These are phyloP conservation scores for Alethe castanea DNA, from an alignment of 2,113 vertebrate genomes.

Conservation along the genomic window DNA sequence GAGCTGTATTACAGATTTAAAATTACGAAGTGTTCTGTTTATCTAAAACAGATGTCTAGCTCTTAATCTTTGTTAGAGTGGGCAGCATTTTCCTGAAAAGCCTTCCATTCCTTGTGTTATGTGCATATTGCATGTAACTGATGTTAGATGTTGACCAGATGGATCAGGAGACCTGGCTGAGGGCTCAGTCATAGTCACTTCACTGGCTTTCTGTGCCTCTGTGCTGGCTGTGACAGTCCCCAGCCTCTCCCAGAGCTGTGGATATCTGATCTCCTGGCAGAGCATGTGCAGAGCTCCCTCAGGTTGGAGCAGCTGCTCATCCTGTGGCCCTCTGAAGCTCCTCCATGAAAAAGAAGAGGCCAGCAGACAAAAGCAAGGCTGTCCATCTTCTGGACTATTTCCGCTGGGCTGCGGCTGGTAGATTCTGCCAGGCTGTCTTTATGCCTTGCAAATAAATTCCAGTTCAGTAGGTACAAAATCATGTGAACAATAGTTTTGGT, in stretches of 20 bases:
- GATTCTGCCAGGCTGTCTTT: not conserved
- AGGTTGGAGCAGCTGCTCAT: not conserved
- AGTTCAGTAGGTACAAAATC: not conserved
- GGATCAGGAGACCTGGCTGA: not conserved
- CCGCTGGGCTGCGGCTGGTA: not conserved
- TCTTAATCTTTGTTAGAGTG: not conserved
- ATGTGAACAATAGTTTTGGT: not conserved
- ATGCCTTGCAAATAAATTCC: not conserved
- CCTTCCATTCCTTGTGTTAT: not conserved
- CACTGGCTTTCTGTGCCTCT: not conserved
- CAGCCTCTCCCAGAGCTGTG: not conserved
- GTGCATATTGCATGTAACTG: fast-evolving
- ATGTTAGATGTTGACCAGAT: not conserved
- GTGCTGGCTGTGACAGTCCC: not conserved
- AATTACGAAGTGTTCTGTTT: not conserved
- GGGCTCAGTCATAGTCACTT: not conserved
- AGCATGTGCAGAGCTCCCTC: not conserved
- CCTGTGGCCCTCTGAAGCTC: not conserved
- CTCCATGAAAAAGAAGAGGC: not conserved
- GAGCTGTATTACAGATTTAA: not conserved
- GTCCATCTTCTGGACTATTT: not conserved
- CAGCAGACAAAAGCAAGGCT: not conserved
- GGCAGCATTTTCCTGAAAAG: not conserved
- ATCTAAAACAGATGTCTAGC: not conserved
- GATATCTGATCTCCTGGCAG: not conserved